A percentile compares a stretch with the other conserved stretches of the same genome.
phyloP scores from a whole-genome alignment of 2,888 invertebrate genomes.

The Drosophila pullipes region DNA sequence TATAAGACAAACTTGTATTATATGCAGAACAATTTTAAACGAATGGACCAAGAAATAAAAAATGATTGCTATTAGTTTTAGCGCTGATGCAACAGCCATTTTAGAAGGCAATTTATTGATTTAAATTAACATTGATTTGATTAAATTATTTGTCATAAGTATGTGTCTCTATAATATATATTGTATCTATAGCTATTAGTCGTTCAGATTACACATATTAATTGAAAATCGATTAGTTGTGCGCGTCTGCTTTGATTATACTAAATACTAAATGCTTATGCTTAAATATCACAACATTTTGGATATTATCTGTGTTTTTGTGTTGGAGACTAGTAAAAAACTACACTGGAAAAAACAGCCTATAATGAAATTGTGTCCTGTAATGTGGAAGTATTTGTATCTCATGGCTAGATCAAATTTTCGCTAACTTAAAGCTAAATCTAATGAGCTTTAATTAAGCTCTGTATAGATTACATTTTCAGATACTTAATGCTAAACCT shows the following conservation, averaged over 20 bases:
- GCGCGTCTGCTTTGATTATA: slow-evolving; percentile 63
- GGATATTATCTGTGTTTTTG: slow-evolving; percentile 43
- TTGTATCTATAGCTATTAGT: slow-evolving; percentile 19
- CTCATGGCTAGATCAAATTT: slow-evolving; percentile 28
- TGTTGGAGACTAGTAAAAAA: slow-evolving; percentile 60
- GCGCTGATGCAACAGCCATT: slow-evolving; percentile 33
- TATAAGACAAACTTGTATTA: neutral
- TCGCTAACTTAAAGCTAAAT: slow-evolving; percentile 45
- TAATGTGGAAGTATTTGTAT: slow-evolving; percentile 67
- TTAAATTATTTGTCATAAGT: slow-evolving; percentile 34
- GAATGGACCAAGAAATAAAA: slow-evolving; percentile 26
- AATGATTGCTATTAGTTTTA: slow-evolving; percentile 29
- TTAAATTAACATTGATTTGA: slow-evolving; percentile 41
- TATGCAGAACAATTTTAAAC: neutral
- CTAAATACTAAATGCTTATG: slow-evolving; percentile 36
- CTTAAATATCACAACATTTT: slow-evolving; percentile 62
- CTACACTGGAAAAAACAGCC: slow-evolving; percentile 49
- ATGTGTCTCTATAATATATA: neutral
- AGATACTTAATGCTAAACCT: slow-evolving; percentile 48
- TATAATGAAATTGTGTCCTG: slow-evolving; percentile 62
- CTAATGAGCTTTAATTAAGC: slow-evolving; percentile 39
- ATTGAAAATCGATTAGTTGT: slow-evolving; percentile 57
- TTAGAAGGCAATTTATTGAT: slow-evolving; percentile 59
- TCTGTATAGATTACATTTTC: slow-evolving; percentile 18
- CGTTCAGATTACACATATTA: slow-evolving; percentile 40